phyloP scores from a whole-genome alignment of 1,140 invertebrate genomes.

The Sitophilus oryzae region DNA sequence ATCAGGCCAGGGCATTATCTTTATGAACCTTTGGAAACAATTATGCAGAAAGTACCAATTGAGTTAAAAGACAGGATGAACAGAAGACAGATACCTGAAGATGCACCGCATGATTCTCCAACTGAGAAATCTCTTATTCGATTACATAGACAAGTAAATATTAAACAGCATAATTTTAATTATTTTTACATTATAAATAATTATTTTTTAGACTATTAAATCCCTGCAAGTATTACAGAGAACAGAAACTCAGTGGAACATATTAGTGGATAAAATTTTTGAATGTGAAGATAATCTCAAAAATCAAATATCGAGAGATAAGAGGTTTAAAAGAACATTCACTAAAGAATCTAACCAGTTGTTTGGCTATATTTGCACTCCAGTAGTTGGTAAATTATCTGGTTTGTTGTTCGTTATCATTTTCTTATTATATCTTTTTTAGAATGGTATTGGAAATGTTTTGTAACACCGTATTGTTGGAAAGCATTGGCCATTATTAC shows the following conservation, averaged over 20 bases:
- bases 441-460: conserved; percentile 97
- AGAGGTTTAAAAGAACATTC: conserved; percentile 73
- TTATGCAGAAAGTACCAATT: conserved; percentile 78
- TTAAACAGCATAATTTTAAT: too few species aligned
- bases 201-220: conserved; percentile 65
- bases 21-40: conserved; percentile 73
- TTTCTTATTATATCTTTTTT: conserved; percentile 33
- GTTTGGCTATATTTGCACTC: conserved; percentile 56
- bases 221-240: conserved; percentile 80
- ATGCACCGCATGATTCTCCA: conserved; percentile 63
- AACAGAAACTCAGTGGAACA: conserved; percentile 88
- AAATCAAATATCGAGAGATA: conserved; percentile 71
- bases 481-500: conserved; percentile 68
- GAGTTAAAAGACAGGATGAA: conserved; percentile 68
- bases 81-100: conserved; percentile 56
- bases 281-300: conserved; percentile 81
- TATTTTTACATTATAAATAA: too few species aligned
- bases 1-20: conserved; percentile 64
- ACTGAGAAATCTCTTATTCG: conserved; percentile 76
- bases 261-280: conserved; percentile 74
- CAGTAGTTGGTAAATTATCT: conserved; percentile 54
- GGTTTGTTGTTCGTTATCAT: not conserved
- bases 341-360: conserved; percentile 52
- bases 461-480: conserved; percentile 67
- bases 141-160: conserved; percentile 67